Percentiles rank a stretch among this genome's conserved stretches.
Evolutionary conservation across 37 sponge, comb jelly and placozoan genomes (phyloP).

Genomic region (Eunapius fragilis): DNA sequence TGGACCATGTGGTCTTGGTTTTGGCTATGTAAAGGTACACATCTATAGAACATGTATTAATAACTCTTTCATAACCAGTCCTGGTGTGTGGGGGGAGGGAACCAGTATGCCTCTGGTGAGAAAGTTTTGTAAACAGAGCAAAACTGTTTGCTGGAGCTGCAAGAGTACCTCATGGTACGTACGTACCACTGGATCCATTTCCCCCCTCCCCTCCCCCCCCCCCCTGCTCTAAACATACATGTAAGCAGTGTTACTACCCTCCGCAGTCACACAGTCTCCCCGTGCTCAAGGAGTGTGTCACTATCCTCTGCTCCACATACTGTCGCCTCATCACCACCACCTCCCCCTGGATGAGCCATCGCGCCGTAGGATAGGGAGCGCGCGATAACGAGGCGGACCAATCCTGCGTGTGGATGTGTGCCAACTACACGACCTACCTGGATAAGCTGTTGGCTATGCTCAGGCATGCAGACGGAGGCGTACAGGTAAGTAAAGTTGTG

Average conservation of each 20-base stretch:
- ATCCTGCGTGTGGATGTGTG: slow-evolving; percentile 32
- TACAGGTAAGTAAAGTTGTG: slow-evolving; percentile 35
- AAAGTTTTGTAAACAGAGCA: slow-evolving; percentile 24
- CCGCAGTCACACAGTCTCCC: background rate
- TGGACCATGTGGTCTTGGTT: too few relatives aligned
- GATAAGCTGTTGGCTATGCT: slow-evolving; percentile 15
- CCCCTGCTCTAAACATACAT: too few relatives aligned
- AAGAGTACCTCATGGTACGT: slow-evolving; percentile 51
- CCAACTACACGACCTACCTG: slow-evolving; percentile 14
- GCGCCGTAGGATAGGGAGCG: background rate
- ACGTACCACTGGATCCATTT: too few relatives aligned
- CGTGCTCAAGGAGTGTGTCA: slow-evolving; percentile 22
- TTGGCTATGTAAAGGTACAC: too few relatives aligned
- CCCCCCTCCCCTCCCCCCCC: too few relatives aligned
- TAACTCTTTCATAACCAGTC: too few relatives aligned
- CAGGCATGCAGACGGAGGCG: background rate
- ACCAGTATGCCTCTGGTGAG: too few relatives aligned
- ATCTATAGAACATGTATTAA: too few relatives aligned
- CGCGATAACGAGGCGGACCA: background rate
- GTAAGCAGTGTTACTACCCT: background rate
- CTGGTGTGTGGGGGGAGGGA: too few relatives aligned
- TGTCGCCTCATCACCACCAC: slow-evolving; percentile 12
- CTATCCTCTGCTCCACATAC: slow-evolving; percentile 16
- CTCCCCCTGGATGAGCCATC: slow-evolving; percentile 29
- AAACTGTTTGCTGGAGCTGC: slow-evolving; percentile 56